Percentiles rank a stretch among this genome's conserved stretches.
These are phyloP conservation scores for Tenualosa thibaudeaui DNA, from an alignment of 2,797 vertebrate species.

Conservation along the genomic window DNA sequence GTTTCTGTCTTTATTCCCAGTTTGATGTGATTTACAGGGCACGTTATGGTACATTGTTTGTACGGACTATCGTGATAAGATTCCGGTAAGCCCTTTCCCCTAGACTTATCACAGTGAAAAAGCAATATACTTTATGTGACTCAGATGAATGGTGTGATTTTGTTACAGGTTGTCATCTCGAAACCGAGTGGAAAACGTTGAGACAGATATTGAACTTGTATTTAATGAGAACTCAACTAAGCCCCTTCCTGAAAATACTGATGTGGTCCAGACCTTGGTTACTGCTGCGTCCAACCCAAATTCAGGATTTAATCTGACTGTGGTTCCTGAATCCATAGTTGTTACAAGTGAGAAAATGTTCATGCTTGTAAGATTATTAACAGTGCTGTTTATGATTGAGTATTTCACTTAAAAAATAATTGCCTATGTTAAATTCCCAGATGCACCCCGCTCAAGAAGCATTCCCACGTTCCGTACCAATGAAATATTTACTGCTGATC, in stretches of 20 bases:
- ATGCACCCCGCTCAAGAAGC: neutral
- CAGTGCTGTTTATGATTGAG: neutral
- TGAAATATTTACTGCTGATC: neutral
- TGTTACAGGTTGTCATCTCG: neutral
- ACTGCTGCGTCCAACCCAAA: no score
- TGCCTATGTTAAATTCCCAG: neutral
- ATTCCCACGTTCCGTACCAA: neutral
- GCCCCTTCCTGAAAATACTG: neutral
- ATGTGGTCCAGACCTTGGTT: no score
- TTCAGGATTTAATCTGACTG: no score
- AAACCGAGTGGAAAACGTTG: neutral
- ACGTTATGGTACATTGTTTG: slow-evolving; percentile 2
- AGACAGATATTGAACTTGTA: slow-evolving; percentile 16
- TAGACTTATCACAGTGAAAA: neutral
- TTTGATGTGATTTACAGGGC: slow-evolving; percentile 10
- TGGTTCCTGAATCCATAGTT: no score
- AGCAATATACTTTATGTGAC: neutral
- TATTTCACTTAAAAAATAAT: no score
- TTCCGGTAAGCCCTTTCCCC: neutral
- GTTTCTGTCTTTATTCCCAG: neutral
- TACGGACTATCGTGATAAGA: slow-evolving; percentile 16
- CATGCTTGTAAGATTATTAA: neutral
- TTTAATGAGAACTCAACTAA: slow-evolving; percentile 11
- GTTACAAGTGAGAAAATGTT: no score
- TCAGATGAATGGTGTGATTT: neutral